Conservation (phyloP, 2,888 invertebrate species). For the Andricus quercusramuli region DNA sequence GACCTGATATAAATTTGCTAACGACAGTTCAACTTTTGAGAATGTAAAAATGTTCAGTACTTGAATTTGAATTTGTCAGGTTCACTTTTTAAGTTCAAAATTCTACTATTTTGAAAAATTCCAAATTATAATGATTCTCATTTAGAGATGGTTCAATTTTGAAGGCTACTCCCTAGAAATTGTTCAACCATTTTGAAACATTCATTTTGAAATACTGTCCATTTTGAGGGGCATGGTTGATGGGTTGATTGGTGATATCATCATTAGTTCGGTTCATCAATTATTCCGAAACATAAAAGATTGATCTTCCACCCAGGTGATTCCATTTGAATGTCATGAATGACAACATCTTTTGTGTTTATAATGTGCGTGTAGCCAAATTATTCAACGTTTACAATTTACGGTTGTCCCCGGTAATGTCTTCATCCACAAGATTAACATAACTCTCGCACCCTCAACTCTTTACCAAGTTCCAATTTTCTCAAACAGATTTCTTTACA, state of each 20-base stretch:
- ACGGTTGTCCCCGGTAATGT: slow-evolving; percentile 20
- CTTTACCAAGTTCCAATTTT: slow-evolving; percentile 19
- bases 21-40: no score
- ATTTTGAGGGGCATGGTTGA: not conserved
- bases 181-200: no score
- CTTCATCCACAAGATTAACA: slow-evolving; percentile 27
- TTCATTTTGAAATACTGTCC: no score
- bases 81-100: no score
- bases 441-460: slow-evolving; percentile 11
- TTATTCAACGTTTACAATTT: slow-evolving; percentile 39
- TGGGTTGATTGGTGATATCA: slow-evolving; percentile 5
- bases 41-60: no score
- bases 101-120: no score
- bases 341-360: slow-evolving; percentile 28
- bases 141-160: no score
- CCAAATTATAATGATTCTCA: no score
- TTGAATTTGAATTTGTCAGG: no score
- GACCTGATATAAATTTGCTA: no score
- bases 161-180: no score
- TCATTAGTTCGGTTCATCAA: slow-evolving; percentile 28
- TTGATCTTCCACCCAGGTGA: slow-evolving; percentile 11
- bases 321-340: slow-evolving; percentile 18
- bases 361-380: slow-evolving; percentile 32
- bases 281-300: slow-evolving; percentile 11
- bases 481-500: not conserved